phyloP scores from a whole-genome alignment of 2,797 vertebrate genomes.

The Crenichthys baileyi region DNA sequence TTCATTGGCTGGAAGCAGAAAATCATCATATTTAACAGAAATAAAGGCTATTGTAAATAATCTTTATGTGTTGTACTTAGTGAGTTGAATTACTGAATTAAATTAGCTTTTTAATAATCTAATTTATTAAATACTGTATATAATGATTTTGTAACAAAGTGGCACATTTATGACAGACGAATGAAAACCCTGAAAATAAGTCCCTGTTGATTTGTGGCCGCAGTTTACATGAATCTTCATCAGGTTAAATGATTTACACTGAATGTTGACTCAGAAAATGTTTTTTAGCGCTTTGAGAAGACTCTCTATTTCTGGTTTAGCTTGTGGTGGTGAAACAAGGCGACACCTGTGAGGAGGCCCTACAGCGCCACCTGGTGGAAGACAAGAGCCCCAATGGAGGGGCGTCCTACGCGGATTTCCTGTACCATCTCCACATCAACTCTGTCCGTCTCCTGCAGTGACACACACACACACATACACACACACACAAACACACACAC shows the following conservation, averaged over 20 bases:
- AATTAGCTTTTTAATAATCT: no score
- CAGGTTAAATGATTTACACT: neutral
- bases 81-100: no score
- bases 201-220: no score
- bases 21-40: neutral
- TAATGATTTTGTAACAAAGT: neutral
- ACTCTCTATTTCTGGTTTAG: conserved; percentile 51
- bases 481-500: neutral
- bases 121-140: neutral
- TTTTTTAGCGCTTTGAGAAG: neutral
- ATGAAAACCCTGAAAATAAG: no score
- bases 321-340: conserved; percentile 80
- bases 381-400: conserved; percentile 85
- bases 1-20: neutral
- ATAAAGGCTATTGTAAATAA: neutral
- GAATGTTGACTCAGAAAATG: neutral
- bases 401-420: conserved; percentile 84
- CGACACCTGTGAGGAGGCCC: conserved; percentile 77
- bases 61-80: no score
- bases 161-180: neutral
- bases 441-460: conserved; percentile 76
- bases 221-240: neutral
- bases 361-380: conserved; percentile 82
- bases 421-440: conserved; percentile 83
- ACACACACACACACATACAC: conserved; percentile 15